Conservation (phyloP, 2,113 vertebrate species). For the Poeciliopsis retropinna region DNA sequence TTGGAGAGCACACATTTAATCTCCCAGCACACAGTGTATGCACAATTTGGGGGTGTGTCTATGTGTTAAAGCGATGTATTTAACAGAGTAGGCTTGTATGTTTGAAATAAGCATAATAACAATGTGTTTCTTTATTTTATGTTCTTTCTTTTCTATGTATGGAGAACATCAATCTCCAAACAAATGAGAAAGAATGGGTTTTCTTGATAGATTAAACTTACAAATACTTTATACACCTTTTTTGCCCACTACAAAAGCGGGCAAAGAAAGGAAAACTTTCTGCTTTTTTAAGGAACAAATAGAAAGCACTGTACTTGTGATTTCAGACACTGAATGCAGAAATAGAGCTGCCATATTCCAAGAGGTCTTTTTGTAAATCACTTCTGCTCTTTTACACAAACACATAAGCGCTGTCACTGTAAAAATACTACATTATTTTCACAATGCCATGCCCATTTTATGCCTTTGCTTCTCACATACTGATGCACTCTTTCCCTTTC, state of each 20-base stretch:
- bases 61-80: no score
- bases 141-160: no score
- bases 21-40: no score
- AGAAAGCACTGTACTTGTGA: background rate
- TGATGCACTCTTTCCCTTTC: constrained; percentile 21
- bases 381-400: background rate
- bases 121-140: no score
- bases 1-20: no score
- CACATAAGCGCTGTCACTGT: background rate
- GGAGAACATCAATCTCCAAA: no score
- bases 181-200: no score
- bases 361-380: background rate
- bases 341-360: background rate
- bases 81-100: no score
- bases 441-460: constrained; percentile 1
- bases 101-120: no score
- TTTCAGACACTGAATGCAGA: background rate
- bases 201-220: background rate
- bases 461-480: constrained; percentile 31
- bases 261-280: background rate
- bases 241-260: background rate
- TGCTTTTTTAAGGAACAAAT: background rate
- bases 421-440: background rate
- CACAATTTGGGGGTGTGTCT: no score
- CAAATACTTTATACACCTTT: background rate